Percentiles rank a stretch among this genome's conserved stretches.
Evolutionary conservation across 2,888 invertebrate species (phyloP).

Genomic region (Eilema sororculum): DNA sequence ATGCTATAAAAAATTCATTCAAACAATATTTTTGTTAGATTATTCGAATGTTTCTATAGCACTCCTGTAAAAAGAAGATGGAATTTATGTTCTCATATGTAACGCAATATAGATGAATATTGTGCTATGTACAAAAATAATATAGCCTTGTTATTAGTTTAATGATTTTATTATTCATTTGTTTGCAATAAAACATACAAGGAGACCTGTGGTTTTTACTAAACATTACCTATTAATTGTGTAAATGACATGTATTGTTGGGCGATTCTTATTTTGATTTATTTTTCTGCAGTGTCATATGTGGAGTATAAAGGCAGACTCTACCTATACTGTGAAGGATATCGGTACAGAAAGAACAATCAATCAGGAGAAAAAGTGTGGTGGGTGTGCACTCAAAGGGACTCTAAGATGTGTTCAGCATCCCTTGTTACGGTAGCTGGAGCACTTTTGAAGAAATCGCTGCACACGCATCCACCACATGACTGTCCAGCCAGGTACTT

Average conservation of each 20-base stretch:
- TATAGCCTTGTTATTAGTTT: background rate
- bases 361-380: conserved; percentile 32
- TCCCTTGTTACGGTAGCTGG: conserved; percentile 29
- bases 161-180: background rate
- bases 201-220: background rate
- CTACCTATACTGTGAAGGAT: conserved; percentile 31
- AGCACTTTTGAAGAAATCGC: conserved; percentile 23
- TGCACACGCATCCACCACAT: conserved; percentile 24
- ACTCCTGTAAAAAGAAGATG: too few species aligned
- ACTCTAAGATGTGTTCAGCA: conserved; percentile 25
- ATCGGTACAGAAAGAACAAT: conserved; percentile 39
- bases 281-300: conserved; percentile 18
- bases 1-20: too few species aligned
- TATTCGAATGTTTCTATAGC: too few species aligned
- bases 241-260: background rate
- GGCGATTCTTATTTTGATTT: background rate
- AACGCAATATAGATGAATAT: too few species aligned
- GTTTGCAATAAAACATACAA: background rate
- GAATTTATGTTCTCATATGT: too few species aligned
- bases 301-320: conserved; percentile 26
- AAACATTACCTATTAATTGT: background rate
- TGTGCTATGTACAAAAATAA: background rate
- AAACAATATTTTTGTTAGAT: too few species aligned
- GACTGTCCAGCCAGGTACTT: background rate
- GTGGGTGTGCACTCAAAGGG: conserved; percentile 44